phyloP scores from a whole-genome alignment of 2,888 invertebrate genomes.

The Polia nebulosa region DNA sequence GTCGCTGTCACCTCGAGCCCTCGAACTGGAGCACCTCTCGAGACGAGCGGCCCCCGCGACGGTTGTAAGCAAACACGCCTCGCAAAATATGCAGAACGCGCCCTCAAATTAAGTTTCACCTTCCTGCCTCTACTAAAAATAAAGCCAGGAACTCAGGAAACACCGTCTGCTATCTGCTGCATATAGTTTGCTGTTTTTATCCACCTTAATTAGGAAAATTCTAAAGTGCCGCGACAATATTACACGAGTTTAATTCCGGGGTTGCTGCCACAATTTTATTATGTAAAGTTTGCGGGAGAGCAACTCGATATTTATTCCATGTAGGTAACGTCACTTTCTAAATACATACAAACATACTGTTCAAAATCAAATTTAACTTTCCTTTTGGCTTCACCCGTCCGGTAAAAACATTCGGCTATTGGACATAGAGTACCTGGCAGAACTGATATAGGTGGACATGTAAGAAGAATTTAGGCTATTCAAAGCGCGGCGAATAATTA shows the following conservation, averaged over 20 bases:
- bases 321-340: neutral
- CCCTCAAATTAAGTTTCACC: slow-evolving; percentile 69
- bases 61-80: slow-evolving; percentile 84
- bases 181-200: slow-evolving; percentile 46
- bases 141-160: slow-evolving; percentile 52
- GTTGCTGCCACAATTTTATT: slow-evolving; percentile 23
- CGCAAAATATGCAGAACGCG: slow-evolving; percentile 83
- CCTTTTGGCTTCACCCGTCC: too few species aligned
- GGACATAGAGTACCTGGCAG: neutral
- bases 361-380: too few species aligned
- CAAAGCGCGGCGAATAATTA: slow-evolving; percentile 88
- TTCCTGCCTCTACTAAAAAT: slow-evolving; percentile 62
- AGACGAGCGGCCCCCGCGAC: slow-evolving; percentile 82
- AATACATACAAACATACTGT: slow-evolving; percentile 7
- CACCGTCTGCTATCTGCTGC: slow-evolving; percentile 36
- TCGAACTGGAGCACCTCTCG: slow-evolving; percentile 81
- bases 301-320: neutral
- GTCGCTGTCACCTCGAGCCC: slow-evolving; percentile 84
- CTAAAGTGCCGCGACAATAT: slow-evolving; percentile 38
- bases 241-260: slow-evolving; percentile 9
- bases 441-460: slow-evolving; percentile 63
- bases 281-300: neutral
- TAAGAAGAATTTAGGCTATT: slow-evolving; percentile 76
- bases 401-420: neutral
- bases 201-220: slow-evolving; percentile 50